Evolutionary conservation across 1,140 invertebrate genomes (phyloP).

Genomic region (Scaptomyza hsui): DNA sequence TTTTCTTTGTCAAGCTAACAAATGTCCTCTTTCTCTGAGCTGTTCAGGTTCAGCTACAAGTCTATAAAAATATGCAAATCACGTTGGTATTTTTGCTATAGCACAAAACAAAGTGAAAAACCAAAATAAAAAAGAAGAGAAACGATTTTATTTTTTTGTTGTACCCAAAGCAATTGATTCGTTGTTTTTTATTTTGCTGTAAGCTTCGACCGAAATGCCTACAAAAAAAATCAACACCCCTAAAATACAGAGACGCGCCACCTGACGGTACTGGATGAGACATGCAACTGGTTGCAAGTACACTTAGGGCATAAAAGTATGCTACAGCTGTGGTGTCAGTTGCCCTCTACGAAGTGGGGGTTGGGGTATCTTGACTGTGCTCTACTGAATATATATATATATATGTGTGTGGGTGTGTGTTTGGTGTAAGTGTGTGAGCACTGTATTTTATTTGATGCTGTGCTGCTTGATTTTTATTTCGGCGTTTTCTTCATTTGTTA

Average conservation of each 20-base stretch:
- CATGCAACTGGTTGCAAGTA: conserved; percentile 70
- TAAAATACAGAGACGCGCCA: conserved; percentile 30
- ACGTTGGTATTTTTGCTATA: conserved; percentile 55
- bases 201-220: conserved; percentile 40
- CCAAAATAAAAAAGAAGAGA: conserved; percentile 4
- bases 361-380: conserved; percentile 18
- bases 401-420: conserved; percentile 13
- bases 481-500: conserved; percentile 77
- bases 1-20: conserved; percentile 1
- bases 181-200: conserved; percentile 26
- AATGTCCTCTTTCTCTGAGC: conserved; percentile 1
- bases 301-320: conserved; percentile 31
- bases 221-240: conserved; percentile 21
- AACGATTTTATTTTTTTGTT: conserved; percentile 65
- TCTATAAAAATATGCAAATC: conserved; percentile 78
- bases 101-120: background rate
- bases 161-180: conserved; percentile 50
- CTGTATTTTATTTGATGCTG: conserved; percentile 51
- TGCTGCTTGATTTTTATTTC: conserved; percentile 72
- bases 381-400: conserved; percentile 8
- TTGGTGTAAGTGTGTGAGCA: conserved; percentile 14
- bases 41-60: conserved; percentile 38
- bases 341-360: background rate
- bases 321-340: conserved; percentile 19
- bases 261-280: conserved; percentile 20